Base-by-base conservation (phyloP, 1,140 invertebrate species). In the Cydia fagiglandana region DNA sequence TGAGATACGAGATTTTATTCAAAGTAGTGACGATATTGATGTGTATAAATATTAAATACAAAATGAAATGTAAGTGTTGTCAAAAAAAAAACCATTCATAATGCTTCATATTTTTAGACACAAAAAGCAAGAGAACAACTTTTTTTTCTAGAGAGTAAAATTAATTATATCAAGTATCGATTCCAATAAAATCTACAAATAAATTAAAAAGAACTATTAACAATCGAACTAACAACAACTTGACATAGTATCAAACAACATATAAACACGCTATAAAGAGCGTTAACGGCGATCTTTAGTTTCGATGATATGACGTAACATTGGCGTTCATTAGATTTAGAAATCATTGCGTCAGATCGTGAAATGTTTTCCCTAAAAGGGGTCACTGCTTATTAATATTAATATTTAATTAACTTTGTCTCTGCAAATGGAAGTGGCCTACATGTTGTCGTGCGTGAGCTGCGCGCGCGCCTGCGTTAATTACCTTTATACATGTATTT, bases 391-490 rank as follows among this genome's bases (percentile, higher is more conserved):
- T 38, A 68, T 68, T 34, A 28, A 68, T 38, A 68, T 68, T 34
- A 28, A 68, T 34, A 38, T 4, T 68, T 68, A 68, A 68, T 34
- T 68, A 68, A 68, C 28, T 68, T 68, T 68, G 38, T 68, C 64
- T 68, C 30, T 34, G 64, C 64, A 68, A 15, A 3, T 34, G 34
- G 28, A 68, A 38, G 5, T 68, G 30, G 20, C 9, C 10, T 34
- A 15, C 28, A 68, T 68, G n/a, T 1, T 34, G 28, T 68, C 30
- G 64, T 68, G 64, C 64, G 64, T 38, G 64, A 5, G 13, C 13
- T 53, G 50, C 5, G 13, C 3, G 0, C 1, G 13, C 3, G 0
- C n/a, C 15, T 17, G 50, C 50, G 50, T 53, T 53, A 53, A 53
- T 17, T 17, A 24, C 24, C 24, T 24, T 24, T 24, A 24, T 24